Evolutionary conservation across 2,888 invertebrate species (phyloP), one percentile per base, ranked within the genome.

Genomic region (Chalcosyrphus nemorum): DNA sequence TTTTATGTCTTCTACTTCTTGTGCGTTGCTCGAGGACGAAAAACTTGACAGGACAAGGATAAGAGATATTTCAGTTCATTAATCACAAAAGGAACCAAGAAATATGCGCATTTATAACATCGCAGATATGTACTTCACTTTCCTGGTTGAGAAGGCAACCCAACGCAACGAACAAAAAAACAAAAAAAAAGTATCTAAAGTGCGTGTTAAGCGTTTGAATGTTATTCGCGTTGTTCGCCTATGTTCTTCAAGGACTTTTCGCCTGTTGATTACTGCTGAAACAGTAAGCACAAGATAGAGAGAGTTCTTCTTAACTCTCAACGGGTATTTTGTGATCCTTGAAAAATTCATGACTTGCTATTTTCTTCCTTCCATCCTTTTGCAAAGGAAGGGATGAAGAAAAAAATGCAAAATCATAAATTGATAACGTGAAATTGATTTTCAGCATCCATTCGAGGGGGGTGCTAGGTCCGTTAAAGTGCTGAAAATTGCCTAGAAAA

Each of bases 41-140:
- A 41, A 76, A 76, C 76, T 81, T 56, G 56, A 50, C 61, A 65
- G 68, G 61, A 45, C 68, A 68, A 81, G 70, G 76, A 77, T 71
- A 76, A 81, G 43, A 81, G 71, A 76, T 81, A 81, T 81, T 77
- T 77, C 77, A 81, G 70, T 76, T 81, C 81, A 81, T 81, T 81
- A 81, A 81, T 81, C 77, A 81, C 77, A 52, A 57, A 59, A 35
- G 70, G 56, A 71, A 24, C 24, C 35, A 35, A 66, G 24, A 54
- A 71, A 41, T 65, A 74, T 45, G 35, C 32, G 41, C 70, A 57
- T 50, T 81, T 63, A 70, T 63, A 81, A 70, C 61, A 61, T 59
- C 24, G 35, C 15, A 7, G 50, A 50, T 21, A 35, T 56, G 15
- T 15, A 56, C 27, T 19, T 35, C 6, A 6, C 54, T 41, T n/a